Conservation (phyloP, 1,140 invertebrate species). For the Probaryconus sp. region DNA sequence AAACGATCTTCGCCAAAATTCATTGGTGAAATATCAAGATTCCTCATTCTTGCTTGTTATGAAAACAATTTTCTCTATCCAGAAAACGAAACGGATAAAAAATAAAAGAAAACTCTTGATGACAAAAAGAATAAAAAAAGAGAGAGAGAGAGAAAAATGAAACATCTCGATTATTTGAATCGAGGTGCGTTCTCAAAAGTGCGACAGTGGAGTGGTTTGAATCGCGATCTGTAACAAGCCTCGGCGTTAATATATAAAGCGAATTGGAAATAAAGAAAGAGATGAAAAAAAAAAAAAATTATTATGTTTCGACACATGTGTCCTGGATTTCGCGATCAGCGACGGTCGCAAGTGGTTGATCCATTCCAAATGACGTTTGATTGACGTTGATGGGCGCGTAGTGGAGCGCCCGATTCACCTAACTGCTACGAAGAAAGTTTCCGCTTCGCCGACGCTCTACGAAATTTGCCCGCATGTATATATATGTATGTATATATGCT, state of each 20-base stretch:
- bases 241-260: slow-evolving; percentile 36
- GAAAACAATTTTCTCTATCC: no score
- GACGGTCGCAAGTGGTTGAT: slow-evolving; percentile 60
- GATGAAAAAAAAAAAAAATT: slow-evolving; percentile 38
- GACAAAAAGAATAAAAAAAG: no score
- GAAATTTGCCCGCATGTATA: slow-evolving; percentile 59
- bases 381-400: slow-evolving; percentile 59
- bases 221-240: slow-evolving; percentile 19
- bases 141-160: no score
- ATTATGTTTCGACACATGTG: slow-evolving; percentile 61
- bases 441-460: slow-evolving; percentile 61
- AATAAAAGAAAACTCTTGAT: no score
- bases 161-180: no score
- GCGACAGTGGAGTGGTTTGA: no score
- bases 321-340: slow-evolving; percentile 58
- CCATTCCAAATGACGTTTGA: slow-evolving; percentile 64
- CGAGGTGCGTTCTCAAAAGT: no score
- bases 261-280: slow-evolving; percentile 48
- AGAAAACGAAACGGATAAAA: no score
- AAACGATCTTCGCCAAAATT: no score
- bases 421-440: slow-evolving; percentile 64
- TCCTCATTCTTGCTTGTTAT: no score
- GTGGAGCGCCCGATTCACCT: slow-evolving; percentile 61
- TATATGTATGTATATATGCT: slow-evolving; percentile 37
- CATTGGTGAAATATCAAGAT: no score